Evolutionary conservation across 2,888 invertebrate genomes (phyloP), one percentile per base, ranked within the genome.

Genomic region (Sphaerophoria rueppellii): DNA sequence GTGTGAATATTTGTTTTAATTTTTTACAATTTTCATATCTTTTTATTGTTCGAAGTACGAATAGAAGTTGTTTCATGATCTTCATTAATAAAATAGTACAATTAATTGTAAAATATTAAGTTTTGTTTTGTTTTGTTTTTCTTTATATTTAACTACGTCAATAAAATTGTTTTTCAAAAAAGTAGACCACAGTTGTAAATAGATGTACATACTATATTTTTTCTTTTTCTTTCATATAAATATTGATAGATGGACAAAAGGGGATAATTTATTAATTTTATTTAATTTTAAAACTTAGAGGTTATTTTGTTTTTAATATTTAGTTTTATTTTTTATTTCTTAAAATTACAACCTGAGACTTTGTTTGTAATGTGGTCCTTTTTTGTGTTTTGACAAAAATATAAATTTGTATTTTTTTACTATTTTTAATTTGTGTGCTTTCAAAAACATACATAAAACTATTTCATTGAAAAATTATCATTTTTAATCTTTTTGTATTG

Each of bases 331-430:
- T 78, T 76, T 83, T 86, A 60, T 50, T 76, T 77, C 77, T 79
- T 82, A 80, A 80, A 74, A 80, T 86, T 86, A 87, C 69, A 77
- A 81, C 80, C 86, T 85, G 86, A 87, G 79, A 87, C 75, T 79
- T 78, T 80, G 48, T 65, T 73, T 75, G 63, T 76, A 76, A 48
- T 86, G 76, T 86, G 75, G 76, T 81, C 79, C 79, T 73, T 70
- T 67, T 73, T 73, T 79, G 24, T 73, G 32, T 69, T 63, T 71
- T 69, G 72, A 82, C 70, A 77, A 75, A 43, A 58, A 55, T 77
- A 63, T 79, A 48, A 61, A 65, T 48, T 46, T 65, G 24, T 63
- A 69, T 11, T 67, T 74, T 83, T 46, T 55, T 2, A 24, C 11
- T 24, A 34, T 71, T 75, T 58, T 43, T 24, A 16, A 63, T 65